Conservation (phyloP, 2,113 vertebrate genomes). For the Rhinolophus sinicus region DNA sequence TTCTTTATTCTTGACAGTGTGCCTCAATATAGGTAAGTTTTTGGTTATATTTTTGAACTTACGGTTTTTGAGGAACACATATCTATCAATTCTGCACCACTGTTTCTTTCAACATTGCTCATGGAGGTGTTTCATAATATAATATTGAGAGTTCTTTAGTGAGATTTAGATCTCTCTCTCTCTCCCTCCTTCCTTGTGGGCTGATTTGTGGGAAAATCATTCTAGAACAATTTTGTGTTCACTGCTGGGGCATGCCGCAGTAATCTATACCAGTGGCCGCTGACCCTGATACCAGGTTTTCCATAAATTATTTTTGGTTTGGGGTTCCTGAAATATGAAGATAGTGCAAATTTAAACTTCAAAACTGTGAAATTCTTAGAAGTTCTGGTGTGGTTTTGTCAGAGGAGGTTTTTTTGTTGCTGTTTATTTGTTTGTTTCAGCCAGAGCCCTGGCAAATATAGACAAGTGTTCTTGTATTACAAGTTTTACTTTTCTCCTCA, state of each 20-base stretch:
- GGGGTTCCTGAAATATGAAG: not conserved
- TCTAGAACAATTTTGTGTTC: not conserved
- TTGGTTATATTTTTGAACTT: not conserved
- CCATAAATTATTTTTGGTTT: not conserved
- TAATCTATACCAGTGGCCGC: not conserved
- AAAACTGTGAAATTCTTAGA: not conserved
- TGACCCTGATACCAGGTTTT: not conserved
- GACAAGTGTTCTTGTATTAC: not conserved
- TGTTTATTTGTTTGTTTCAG: not conserved
- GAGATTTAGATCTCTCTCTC: not conserved
- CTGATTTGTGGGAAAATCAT: not conserved
- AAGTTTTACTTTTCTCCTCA: not conserved
- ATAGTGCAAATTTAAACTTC: not conserved
- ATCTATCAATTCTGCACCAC: not conserved
- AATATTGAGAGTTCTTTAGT: not conserved
- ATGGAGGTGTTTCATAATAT: not conserved
- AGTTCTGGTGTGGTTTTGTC: not conserved
- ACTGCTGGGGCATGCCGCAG: not conserved
- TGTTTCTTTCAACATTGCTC: not conserved
- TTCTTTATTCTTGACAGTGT: not conserved
- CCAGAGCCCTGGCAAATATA: not conserved
- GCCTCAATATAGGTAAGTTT: not conserved
- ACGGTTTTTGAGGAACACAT: not conserved
- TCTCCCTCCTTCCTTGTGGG: not conserved
- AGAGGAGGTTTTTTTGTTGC: not conserved